Conservation (phyloP, 2,888 invertebrate genomes). For the Carabus problematicus region DNA sequence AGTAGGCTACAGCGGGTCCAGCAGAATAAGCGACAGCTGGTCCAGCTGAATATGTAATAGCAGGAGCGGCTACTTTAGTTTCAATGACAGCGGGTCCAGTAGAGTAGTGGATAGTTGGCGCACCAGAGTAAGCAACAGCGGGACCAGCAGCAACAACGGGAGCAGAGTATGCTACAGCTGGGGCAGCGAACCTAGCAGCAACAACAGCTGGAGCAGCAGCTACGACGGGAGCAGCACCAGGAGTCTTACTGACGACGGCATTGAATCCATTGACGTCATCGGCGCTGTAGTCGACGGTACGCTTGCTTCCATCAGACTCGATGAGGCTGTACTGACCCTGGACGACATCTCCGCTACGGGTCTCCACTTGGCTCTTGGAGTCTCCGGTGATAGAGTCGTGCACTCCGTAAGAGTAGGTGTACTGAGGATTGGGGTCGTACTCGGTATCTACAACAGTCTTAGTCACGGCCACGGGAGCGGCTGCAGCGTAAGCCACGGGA, state of each 20-base stretch:
- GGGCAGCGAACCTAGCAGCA: constrained; percentile 47
- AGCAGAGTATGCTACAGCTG: constrained; percentile 50
- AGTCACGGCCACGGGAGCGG: constrained; percentile 47
- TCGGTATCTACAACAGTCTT: constrained; percentile 44
- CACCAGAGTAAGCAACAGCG: constrained; percentile 52
- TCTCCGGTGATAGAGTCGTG: constrained; percentile 66
- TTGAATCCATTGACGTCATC: constrained; percentile 64
- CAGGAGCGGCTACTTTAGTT: too few species aligned
- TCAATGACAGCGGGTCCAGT: constrained; percentile 54
- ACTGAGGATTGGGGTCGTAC: constrained; percentile 59
- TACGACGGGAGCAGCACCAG: constrained; percentile 48
- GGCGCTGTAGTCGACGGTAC: constrained; percentile 69
- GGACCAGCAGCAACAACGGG: constrained; percentile 45
- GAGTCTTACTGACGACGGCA: constrained; percentile 64
- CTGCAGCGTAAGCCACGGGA: constrained; percentile 54
- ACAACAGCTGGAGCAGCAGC: constrained; percentile 45
- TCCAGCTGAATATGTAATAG: constrained; percentile 45
- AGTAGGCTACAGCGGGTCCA: constrained; percentile 50
- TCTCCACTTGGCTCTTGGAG: constrained; percentile 68
- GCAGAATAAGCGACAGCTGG: constrained; percentile 60
- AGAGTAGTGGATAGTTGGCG: not conserved
- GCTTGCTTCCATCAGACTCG: constrained; percentile 69
- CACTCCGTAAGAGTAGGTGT: constrained; percentile 66
- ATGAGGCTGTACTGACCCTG: constrained; percentile 66
- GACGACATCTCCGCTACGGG: constrained; percentile 68